A percentile compares a stretch with the other conserved stretches of the same genome.
Conservation (phyloP, 92 coral and sea anemone genomes). For the Parazoanthus swiftii region DNA sequence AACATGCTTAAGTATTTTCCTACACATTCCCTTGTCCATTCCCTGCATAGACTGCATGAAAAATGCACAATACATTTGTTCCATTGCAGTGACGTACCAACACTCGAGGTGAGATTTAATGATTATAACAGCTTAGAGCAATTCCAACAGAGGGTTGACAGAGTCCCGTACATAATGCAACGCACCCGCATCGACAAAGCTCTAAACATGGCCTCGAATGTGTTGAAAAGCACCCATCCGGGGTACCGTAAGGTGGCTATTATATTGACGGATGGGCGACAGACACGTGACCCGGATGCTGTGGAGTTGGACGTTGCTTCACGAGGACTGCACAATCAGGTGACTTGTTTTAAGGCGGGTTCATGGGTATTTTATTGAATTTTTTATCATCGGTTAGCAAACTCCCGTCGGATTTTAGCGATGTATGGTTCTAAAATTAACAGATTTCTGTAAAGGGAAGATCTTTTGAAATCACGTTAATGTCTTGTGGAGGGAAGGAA, state of each 20-base stretch:
- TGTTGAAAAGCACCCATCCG: slow-evolving; percentile 55
- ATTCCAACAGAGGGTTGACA: slow-evolving; percentile 60
- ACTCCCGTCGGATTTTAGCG: too few species aligned
- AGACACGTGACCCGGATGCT: slow-evolving; percentile 82
- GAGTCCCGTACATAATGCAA: slow-evolving; percentile 66
- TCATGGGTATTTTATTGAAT: too few species aligned
- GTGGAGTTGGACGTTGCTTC: slow-evolving; percentile 58
- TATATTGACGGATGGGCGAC: slow-evolving; percentile 86
- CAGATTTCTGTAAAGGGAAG: too few species aligned
- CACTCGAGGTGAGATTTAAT: slow-evolving; percentile 37
- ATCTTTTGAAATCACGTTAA: too few species aligned
- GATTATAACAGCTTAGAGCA: slow-evolving; percentile 45
- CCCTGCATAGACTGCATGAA: neutral
- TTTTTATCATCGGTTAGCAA: too few species aligned
- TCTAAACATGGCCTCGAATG: slow-evolving; percentile 60
- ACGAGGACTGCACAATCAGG: slow-evolving; percentile 53
- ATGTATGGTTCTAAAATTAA: too few species aligned
- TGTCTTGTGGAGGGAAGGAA: too few species aligned
- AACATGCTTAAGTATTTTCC: too few species aligned
- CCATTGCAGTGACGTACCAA: slow-evolving; percentile 56
- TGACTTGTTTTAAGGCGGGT: neutral
- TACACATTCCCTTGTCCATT: too few species aligned
- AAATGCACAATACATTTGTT: neutral
- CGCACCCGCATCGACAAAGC: slow-evolving; percentile 93
- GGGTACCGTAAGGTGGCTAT: slow-evolving; percentile 77